phyloP scores from a whole-genome alignment of 2,888 invertebrate species.

The Agrotis segetum region DNA sequence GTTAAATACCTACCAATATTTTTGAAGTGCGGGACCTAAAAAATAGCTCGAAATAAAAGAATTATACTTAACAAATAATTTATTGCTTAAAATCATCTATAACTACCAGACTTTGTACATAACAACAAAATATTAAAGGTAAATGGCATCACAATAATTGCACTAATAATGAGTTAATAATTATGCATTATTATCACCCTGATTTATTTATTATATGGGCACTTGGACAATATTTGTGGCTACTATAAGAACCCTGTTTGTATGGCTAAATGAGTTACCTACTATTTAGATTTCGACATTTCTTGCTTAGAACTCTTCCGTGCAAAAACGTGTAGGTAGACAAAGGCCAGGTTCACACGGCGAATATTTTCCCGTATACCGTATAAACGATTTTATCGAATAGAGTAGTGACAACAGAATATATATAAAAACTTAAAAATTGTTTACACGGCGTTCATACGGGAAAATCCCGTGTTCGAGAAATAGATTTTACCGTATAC shows the following conservation, averaged over 20 bases:
- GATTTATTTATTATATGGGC: slow-evolving; percentile 15
- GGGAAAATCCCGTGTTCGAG: too few species aligned
- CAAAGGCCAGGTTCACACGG: too few species aligned
- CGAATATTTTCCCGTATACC: too few species aligned
- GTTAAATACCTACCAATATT: too few species aligned
- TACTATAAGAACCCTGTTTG: neutral
- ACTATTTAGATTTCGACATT: neutral
- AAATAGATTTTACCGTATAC: too few species aligned
- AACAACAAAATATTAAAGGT: slow-evolving; percentile 53
- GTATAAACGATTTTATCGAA: too few species aligned
- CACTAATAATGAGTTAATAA: slow-evolving; percentile 8
- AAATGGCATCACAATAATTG: slow-evolving; percentile 33
- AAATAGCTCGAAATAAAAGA: slow-evolving; percentile 29
- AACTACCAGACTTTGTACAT: slow-evolving; percentile 65
- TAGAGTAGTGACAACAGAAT: too few species aligned
- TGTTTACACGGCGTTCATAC: too few species aligned
- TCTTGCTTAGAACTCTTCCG: neutral
- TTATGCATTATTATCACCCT: slow-evolving; percentile 21
- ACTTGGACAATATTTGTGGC: neutral
- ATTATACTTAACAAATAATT: slow-evolving; percentile 55
- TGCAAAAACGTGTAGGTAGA: too few species aligned
- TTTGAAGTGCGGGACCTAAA: too few species aligned
- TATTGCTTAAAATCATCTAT: slow-evolving; percentile 63
- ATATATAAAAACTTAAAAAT: too few species aligned
- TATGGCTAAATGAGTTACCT: neutral